Evolutionary conservation across 2,888 invertebrate genomes (phyloP).

Genomic region (Melangyna quadrimaculata): DNA sequence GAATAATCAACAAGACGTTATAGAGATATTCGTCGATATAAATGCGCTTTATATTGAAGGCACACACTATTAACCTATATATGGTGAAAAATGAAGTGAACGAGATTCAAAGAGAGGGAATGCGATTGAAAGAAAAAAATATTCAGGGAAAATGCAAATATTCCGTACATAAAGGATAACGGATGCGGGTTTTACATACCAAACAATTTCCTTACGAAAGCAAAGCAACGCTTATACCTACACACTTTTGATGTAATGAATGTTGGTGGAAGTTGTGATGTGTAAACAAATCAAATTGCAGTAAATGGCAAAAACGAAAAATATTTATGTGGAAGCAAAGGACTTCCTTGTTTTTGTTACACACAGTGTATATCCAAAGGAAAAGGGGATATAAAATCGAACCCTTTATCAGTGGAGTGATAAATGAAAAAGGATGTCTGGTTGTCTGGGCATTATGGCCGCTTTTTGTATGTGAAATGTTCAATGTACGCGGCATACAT

Average conservation of each 20-base stretch:
- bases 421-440: constrained; percentile 48
- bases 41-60: constrained; percentile 28
- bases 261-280: constrained; percentile 14
- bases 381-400: background rate
- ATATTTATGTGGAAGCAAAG: constrained; percentile 34
- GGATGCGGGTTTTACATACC: constrained; percentile 4
- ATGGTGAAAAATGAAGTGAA: background rate
- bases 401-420: background rate
- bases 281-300: constrained; percentile 53
- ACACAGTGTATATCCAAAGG: background rate
- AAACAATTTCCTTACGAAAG: constrained; percentile 16
- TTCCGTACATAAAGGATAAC: background rate
- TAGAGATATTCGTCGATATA: background rate
- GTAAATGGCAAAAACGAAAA: constrained; percentile 36
- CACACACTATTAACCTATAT: constrained; percentile 34
- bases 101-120: background rate
- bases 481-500: constrained; percentile 6
- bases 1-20: constrained; percentile 21
- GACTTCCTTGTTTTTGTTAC: background rate
- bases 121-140: background rate
- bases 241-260: background rate
- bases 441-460: constrained; percentile 43
- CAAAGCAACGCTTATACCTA: background rate
- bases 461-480: constrained; percentile 15
- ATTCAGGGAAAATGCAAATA: constrained; percentile 35